These are phyloP conservation scores for Melipona beecheii DNA, from an alignment of 2,888 invertebrate species.

Conservation along the genomic window DNA sequence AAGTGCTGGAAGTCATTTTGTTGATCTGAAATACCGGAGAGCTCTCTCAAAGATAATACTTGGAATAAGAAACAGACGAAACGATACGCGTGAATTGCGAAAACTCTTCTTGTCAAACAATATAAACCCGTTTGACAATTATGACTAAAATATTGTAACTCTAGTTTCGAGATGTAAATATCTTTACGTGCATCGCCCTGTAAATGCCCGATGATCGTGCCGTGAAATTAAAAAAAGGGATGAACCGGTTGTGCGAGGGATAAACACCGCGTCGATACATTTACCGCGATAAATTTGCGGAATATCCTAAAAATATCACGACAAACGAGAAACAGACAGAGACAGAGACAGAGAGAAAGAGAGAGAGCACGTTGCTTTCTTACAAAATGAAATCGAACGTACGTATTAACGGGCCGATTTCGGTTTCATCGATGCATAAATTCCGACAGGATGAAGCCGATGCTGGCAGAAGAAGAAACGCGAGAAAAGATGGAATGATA, in stretches of 20 bases:
- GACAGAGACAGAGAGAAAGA: too few species aligned
- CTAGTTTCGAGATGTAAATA: too few species aligned
- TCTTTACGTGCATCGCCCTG: too few species aligned
- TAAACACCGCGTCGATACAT: too few species aligned
- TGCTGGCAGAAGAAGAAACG: conserved; percentile 25
- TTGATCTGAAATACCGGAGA: not conserved
- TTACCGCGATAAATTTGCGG: too few species aligned
- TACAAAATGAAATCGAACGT: conserved; percentile 29
- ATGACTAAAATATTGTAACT: not conserved
- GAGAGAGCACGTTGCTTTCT: not conserved
- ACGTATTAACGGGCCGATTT: conserved; percentile 34
- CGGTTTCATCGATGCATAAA: conserved; percentile 31
- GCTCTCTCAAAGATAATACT: not conserved
- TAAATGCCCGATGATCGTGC: too few species aligned
- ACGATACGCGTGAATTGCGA: not conserved
- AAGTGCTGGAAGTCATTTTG: not conserved
- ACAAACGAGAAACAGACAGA: not conserved
- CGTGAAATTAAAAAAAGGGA: too few species aligned
- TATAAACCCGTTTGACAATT: not conserved
- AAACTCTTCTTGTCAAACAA: not conserved
- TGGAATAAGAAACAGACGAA: not conserved
- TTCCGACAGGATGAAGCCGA: conserved; percentile 30
- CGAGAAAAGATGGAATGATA: conserved; percentile 49
- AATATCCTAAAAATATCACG: not conserved
- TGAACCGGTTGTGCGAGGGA: too few species aligned